Base-by-base conservation (phyloP, 2,888 invertebrate species). In the Idaea biselata region DNA sequence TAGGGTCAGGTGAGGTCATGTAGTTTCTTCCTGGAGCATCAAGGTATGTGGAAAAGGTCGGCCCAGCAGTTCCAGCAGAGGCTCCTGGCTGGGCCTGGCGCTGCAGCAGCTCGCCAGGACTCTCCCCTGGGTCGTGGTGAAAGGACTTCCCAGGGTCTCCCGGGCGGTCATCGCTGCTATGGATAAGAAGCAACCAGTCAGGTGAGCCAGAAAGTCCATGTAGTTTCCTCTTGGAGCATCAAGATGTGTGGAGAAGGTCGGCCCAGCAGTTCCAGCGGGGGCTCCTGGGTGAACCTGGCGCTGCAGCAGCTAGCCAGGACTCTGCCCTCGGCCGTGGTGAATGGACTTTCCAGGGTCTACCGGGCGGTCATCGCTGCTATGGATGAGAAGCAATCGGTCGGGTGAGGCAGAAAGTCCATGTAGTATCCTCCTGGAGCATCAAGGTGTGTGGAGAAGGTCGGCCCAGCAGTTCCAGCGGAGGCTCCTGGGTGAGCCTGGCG, bases 131-230 rank as follows among this genome's bases (percentile, higher is more conserved):
- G 96, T 99, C 58, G 96, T 97, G 31, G 96, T 99, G 33, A 98
- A 97, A 93, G 96, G 98, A 0, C 93, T 99, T 66, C 94, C 97
- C 16, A 95, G 96, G 63, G 90, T 90, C 14, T 94, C 96, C 7
- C 93, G 99, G 57, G 99, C 99, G 11, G 98, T 99, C 62, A 99
- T 99, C 73, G 97, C 98, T 44, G 95, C 99, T 11, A 63, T 67
- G 60, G 97, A 98, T 76, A 97, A 97, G 77, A 93, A 94, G 6
- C 88, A 88, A 1, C 71, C 68, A 32, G 55, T 64, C 11, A 70
- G 59, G 71, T 68, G 25, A 96, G 83, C 94, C 96, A 0, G 7
- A 94, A 96, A 75, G 94, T 97, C n/a, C 89, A 91, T 7, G 94
- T 94, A 0, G 93, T 95, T 61, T 95, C 95, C 0, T 94, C 95